Evolutionary conservation across 1,140 invertebrate species (phyloP).

Genomic region (Drosophila parabipectinata): DNA sequence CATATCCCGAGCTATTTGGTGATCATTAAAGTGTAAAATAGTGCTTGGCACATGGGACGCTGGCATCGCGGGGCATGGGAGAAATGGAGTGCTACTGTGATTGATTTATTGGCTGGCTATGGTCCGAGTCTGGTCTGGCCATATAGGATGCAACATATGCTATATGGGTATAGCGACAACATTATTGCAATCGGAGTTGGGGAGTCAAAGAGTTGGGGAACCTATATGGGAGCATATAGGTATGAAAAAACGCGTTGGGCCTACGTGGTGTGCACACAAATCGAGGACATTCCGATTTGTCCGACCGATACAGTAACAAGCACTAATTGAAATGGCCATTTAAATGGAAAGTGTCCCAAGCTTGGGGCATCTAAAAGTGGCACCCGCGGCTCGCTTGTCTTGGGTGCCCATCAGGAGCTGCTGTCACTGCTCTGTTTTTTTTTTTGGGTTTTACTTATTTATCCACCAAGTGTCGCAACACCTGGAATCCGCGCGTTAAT

Average conservation of each 20-base stretch:
- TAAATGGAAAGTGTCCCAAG: slow-evolving; percentile 75
- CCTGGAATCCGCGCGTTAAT: slow-evolving; percentile 57
- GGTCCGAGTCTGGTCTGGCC: slow-evolving; percentile 32
- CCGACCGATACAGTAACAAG: slow-evolving; percentile 61
- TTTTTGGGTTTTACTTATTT: slow-evolving; percentile 21
- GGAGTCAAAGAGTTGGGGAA: not conserved
- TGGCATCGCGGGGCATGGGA: slow-evolving; percentile 6
- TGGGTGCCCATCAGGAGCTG: slow-evolving; percentile 26
- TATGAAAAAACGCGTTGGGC: slow-evolving; percentile 48
- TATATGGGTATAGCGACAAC: slow-evolving; percentile 31
- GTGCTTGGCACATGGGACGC: slow-evolving; percentile 19
- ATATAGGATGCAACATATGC: slow-evolving; percentile 36
- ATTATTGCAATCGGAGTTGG: slow-evolving; percentile 40
- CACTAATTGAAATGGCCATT: slow-evolving; percentile 80
- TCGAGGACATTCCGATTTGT: slow-evolving; percentile 63
- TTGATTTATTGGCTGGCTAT: slow-evolving; percentile 73
- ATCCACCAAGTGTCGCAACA: slow-evolving; percentile 27
- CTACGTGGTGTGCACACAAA: slow-evolving; percentile 72
- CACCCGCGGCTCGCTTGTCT: not conserved
- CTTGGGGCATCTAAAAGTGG: slow-evolving; percentile 54
- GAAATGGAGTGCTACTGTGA: slow-evolving; percentile 67
- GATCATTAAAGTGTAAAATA: slow-evolving; percentile 81
- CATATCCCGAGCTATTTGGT: slow-evolving; percentile 71
- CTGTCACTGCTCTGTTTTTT: slow-evolving; percentile 58
- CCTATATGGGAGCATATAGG: slow-evolving; percentile 10